A percentile compares a stretch with the other conserved stretches of the same genome.
These are phyloP conservation scores for Ptychodera flava DNA, from an alignment of 35 echinoderm and acorn worm species.

Conservation along the genomic window DNA sequence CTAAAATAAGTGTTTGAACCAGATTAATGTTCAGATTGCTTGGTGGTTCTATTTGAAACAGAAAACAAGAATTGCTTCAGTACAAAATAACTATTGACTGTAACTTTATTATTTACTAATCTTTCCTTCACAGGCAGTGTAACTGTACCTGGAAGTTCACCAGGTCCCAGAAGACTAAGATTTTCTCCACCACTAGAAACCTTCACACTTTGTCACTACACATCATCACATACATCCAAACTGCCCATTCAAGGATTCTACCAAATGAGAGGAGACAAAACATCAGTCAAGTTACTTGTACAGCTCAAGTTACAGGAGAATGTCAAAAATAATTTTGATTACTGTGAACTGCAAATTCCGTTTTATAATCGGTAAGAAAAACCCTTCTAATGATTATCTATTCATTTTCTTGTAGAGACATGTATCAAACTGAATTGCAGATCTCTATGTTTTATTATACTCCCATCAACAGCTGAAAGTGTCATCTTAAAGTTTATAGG, in stretches of 20 bases:
- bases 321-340: constrained; percentile 80
- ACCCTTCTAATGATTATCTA: too few species aligned
- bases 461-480: too few species aligned
- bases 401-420: too few species aligned
- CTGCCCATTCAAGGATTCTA: constrained; percentile 68
- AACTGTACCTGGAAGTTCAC: background rate
- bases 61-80: too few species aligned
- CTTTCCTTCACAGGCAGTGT: constrained; percentile 6
- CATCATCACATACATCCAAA: constrained; percentile 24
- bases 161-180: background rate
- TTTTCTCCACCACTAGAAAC: constrained; percentile 56
- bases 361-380: constrained; percentile 91
- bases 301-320: constrained; percentile 50
- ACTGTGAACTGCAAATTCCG: constrained; percentile 88
- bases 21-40: too few species aligned
- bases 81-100: too few species aligned
- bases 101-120: too few species aligned
- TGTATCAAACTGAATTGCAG: too few species aligned
- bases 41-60: too few species aligned
- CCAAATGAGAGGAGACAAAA: constrained; percentile 71
- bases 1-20: too few species aligned
- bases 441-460: too few species aligned
- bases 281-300: constrained; percentile 58
- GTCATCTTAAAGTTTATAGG: too few species aligned
- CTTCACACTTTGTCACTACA: constrained; percentile 70